phyloP scores from a whole-genome alignment of 2,113 vertebrate genomes.

The Isichthys henryi region DNA sequence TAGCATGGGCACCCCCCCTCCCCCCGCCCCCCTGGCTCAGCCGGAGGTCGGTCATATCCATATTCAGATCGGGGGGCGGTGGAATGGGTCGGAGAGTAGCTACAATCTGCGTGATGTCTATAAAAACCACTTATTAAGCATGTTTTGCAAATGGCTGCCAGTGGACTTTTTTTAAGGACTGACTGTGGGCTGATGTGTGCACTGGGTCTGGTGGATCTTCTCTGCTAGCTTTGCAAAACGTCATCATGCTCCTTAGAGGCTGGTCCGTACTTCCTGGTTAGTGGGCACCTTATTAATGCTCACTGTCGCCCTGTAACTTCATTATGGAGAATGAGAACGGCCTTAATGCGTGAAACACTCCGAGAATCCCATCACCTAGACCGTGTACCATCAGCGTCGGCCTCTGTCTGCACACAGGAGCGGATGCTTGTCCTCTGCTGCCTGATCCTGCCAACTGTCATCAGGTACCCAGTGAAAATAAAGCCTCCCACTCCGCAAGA shows the following conservation, averaged over 20 bases:
- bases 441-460: slow-evolving; percentile 29
- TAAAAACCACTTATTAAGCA: not conserved
- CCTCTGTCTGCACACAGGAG: not conserved
- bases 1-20: not conserved
- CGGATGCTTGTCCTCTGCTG: not conserved
- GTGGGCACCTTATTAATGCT: not conserved
- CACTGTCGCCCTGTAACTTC: not conserved
- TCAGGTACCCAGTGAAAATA: not conserved
- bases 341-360: not conserved
- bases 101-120: not conserved
- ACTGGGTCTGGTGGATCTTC: not conserved
- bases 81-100: not conserved
- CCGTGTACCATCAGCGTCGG: not conserved
- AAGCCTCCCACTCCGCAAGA: not conserved
- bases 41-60: not conserved
- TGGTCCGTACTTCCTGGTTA: not conserved
- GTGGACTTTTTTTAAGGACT: not conserved
- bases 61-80: not conserved
- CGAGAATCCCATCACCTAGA: not conserved
- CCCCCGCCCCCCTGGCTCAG: not conserved
- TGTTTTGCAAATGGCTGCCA: not conserved
- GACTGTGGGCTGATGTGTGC: not conserved
- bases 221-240: not conserved
- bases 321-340: not conserved
- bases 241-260: not conserved